Base-by-base conservation (phyloP, 2,888 invertebrate genomes). In the Anoncus sp. region DNA sequence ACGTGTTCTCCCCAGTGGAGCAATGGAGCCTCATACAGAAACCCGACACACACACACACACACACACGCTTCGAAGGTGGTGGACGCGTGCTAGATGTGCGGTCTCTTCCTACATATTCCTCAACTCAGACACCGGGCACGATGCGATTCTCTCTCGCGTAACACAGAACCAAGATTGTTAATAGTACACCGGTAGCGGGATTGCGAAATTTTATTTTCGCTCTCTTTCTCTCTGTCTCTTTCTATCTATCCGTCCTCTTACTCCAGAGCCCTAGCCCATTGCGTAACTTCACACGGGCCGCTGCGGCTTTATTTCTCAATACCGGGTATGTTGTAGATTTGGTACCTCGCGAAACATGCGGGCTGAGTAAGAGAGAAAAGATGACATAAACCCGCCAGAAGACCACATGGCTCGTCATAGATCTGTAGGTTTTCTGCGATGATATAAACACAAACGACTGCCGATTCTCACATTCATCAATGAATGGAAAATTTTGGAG, bases 301-400 rank as follows among this genome's bases (percentile, higher is more conserved):
- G 70, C 51, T 51, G 63, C 63, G 49, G 57, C 57, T 70, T 75
- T 70, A 45, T 75, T 75, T 70, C 75, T 70, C 75, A 75, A 75
- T 65, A 70, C 22, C 22, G 57, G 35, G 49, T 55, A 57, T 35
- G 57, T 70, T 53, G 63, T 38, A 43, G 65, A 53, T 63, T 69
- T 31, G 62, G 35, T 57, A 43, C 62, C 71, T 63, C 43, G 31
- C 22, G 38, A 59, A 59, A 69, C 31, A 62, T 31, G 31, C 20
- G 22, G 31, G 60, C n/a, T 35, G 12, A 12, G n/a, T 14, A 45
- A 45, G 53, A 31, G n/a, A 53, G n/a, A n/a, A 20, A 2, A 18
- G 14, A 43, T 35, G 65, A 53, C 53, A 53, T 53, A 53, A 66
- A 38, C 35, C 49, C 20, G 27, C 12, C 49, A 14, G 20, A 4